These are phyloP conservation scores for Ornithorhynchus anatinus DNA, from an alignment of 2,113 vertebrate species.

Conservation along the genomic window DNA sequence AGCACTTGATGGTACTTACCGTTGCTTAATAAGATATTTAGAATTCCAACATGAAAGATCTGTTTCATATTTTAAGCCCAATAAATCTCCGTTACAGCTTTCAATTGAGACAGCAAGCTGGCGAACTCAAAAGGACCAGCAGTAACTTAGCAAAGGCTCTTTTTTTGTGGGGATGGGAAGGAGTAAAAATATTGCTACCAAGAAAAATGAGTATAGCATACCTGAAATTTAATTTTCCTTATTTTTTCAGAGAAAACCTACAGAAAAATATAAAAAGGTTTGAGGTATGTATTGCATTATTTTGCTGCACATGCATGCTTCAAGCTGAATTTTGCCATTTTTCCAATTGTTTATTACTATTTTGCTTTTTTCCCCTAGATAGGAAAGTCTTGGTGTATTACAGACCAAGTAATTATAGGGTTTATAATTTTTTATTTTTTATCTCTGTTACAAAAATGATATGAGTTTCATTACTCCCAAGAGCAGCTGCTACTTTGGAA, in stretches of 20 bases:
- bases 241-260: constrained; percentile 48
- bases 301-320: not conserved
- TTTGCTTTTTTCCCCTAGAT: not conserved
- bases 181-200: constrained; percentile 55
- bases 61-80: constrained; percentile 67
- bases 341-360: not conserved
- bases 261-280: constrained; percentile 33
- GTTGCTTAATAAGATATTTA: constrained; percentile 68
- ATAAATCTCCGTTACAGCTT: constrained; percentile 66
- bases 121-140: constrained; percentile 57
- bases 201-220: constrained; percentile 60
- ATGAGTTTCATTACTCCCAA: not conserved
- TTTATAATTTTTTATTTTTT: not conserved
- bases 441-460: not conserved
- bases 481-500: not conserved
- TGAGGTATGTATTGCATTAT: constrained; percentile 15
- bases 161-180: constrained; percentile 34
- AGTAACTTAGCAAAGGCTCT: constrained; percentile 54
- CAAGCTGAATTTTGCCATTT: not conserved
- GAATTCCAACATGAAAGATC: constrained; percentile 69
- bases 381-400: not conserved
- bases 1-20: constrained; percentile 57
- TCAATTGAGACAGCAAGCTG: constrained; percentile 62
- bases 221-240: constrained; percentile 60
- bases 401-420: not conserved